Evolutionary conservation across 2,888 invertebrate species (phyloP).

Genomic region (Ennomos fuscantarius): DNA sequence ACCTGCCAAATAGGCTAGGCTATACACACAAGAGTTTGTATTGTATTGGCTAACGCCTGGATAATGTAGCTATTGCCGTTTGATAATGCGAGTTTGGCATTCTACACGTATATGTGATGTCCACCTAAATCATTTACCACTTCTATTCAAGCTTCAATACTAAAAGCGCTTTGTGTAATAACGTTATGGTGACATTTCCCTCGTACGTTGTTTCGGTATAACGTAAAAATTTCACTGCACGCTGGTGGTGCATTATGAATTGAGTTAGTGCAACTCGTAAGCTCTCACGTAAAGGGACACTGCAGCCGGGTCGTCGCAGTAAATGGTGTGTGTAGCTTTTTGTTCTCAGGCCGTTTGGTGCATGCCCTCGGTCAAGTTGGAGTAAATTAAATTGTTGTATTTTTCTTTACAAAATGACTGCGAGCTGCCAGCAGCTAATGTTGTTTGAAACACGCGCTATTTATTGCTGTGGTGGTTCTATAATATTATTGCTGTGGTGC

Average conservation of each 20-base stretch:
- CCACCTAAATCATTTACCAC: conserved; percentile 35
- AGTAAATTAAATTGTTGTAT: conserved; percentile 83
- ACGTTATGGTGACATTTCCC: conserved; percentile 30
- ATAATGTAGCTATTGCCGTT: conserved; percentile 22
- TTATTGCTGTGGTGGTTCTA: too few relatives aligned
- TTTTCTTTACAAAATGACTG: conserved; percentile 76
- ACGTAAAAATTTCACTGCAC: conserved; percentile 62
- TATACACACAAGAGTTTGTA: conserved; percentile 4
- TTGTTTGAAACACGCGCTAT: conserved; percentile 37
- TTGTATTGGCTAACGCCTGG: conserved; percentile 13
- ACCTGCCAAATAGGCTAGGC: conserved; percentile 11
- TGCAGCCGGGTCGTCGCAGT: conserved; percentile 55
- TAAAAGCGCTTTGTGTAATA: conserved; percentile 32
- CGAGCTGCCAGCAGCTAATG: conserved; percentile 51
- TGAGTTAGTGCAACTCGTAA: conserved; percentile 73
- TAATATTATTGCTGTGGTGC: too few relatives aligned
- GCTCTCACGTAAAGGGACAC: conserved; percentile 62
- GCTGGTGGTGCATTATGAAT: conserved; percentile 69
- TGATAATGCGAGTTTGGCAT: conserved; percentile 10
- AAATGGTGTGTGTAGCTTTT: conserved; percentile 82
- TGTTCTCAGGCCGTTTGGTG: conserved; percentile 68
- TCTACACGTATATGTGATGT: conserved; percentile 34
- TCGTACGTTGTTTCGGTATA: conserved; percentile 49
- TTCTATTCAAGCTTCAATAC: conserved; percentile 32
- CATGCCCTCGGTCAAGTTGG: conserved; percentile 76